Percentiles rank a stretch among this genome's conserved stretches.
These are phyloP conservation scores for Myotis brandtii DNA, from an alignment of 2,113 vertebrate species.

Conservation along the genomic window DNA sequence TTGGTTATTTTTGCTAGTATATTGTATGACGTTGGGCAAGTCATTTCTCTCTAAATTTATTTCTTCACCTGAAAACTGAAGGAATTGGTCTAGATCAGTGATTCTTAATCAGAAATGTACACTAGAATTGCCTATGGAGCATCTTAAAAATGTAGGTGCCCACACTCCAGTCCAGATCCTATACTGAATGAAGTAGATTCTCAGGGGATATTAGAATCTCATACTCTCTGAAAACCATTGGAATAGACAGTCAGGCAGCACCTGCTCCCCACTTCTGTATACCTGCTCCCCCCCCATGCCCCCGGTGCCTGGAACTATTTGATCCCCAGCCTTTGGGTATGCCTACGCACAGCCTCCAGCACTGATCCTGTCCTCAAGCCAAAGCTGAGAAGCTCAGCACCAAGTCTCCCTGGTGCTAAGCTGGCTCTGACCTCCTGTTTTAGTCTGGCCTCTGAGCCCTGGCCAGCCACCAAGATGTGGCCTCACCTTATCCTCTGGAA, in stretches of 20 bases:
- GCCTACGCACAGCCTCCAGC: background rate
- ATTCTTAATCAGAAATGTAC: background rate
- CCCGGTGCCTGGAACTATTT: background rate
- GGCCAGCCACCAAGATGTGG: background rate
- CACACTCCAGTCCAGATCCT: background rate
- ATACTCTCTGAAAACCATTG: background rate
- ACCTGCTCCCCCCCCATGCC: too few relatives aligned
- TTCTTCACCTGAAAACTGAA: constrained; percentile 34
- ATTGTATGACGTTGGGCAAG: background rate
- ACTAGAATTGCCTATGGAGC: background rate
- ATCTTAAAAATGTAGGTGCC: background rate
- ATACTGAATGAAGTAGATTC: background rate
- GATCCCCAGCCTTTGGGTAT: background rate
- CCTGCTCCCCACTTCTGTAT: background rate
- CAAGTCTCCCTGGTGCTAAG: fast-evolving
- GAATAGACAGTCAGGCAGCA: background rate
- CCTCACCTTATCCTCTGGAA: background rate
- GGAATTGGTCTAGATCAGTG: background rate
- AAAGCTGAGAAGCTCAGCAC: background rate
- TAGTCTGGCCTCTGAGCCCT: background rate
- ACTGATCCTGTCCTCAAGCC: background rate
- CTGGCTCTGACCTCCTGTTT: background rate
- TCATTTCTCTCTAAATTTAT: background rate
- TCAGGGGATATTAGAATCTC: background rate
- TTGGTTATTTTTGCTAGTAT: background rate